Base-by-base conservation (phyloP, 2,113 vertebrate species). In the Megaceryle torquata region DNA sequence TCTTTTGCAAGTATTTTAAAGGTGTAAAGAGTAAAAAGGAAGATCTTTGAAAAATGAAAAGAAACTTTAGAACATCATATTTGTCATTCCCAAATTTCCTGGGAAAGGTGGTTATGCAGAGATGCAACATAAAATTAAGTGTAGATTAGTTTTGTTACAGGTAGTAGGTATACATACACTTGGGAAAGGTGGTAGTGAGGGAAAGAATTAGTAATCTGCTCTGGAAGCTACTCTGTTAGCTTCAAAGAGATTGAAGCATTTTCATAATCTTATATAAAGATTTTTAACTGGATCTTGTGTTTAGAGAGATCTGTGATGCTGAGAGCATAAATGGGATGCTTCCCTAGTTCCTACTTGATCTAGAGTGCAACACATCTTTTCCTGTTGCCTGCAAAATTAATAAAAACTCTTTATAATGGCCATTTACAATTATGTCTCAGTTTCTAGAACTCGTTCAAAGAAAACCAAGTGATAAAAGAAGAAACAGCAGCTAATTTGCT, bases 361-460 rank as follows among this genome's bases (percentile, higher is more conserved):
- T 83, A 18, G n/a, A 92, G 25, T 39, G 20, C 69, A 48, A 46
- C 33, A 63, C 11, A 4, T 59, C 37, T 19, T 86, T 56, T 60
- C 8, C 29, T 96, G 72, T 25, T 96, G 72, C 70, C 98, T 98
- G 89, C 95, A 98, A 84, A 97, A 94, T 97, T 96, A 98, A 97
- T 95, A 90, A 89, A 97, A 93, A 95, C 80, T 92, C 33, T 89
- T 93, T 26, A 61, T 91, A 96, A 78, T 59, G 54, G 48, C 77
- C 80, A 65, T 88, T 97, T 97, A 97, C 97, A 98, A 97, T 98
- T 98, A 98, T 86, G 95, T 88, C 82, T 97, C 97, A 87, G 93
- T 96, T 97, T 97, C 82, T 98, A 92, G 97, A 96, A 83, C 37
- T 92, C 46, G 72, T 87, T 98, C 97, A 95, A 79, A 93, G 97